Evolutionary conservation across 2,113 vertebrate species (phyloP), one percentile per base, ranked within the genome.

Genomic region (Suncus etruscus): DNA sequence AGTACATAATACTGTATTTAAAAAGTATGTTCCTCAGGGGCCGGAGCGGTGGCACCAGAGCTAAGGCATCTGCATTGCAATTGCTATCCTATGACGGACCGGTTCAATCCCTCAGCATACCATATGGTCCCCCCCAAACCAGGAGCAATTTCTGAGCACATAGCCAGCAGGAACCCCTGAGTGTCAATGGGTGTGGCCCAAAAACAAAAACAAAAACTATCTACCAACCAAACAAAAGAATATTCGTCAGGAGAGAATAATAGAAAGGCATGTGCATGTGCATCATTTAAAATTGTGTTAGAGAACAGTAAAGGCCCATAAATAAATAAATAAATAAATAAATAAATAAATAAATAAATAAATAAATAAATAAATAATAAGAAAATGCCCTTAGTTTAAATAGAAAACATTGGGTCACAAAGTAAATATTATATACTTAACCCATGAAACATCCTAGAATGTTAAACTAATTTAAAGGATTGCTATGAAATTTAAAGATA

Each of bases 221-320:
- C 39, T 3, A 39, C 39, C 39, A 39, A 39, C 39, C 39, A 39
- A 39, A 39, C 39, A 39, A 39, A 39, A 77, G 32, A 47, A 8
- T 29, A 73, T 14, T 73, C 76, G 47, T 82, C 20, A 63, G 79
- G 68, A 31, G 70, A 87, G 1, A 63, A 45, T 63, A 51, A 3
- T 29, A 3, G 16, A 32, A 69, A 11, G 29, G 6, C 8, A 76
- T 69, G 29, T 70, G 39, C 74, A n/a, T 32, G 14, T 58, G 14
- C 31, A n/a, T 24, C 29, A 74, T 3, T 68, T 83, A 65, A 90
- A 92, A 51, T 54, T 69, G 51, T 88, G 48, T 69, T 78, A 39
- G 12, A 47, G 25, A 74, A 2, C 2, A 83, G 10, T 10, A 90
- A 31, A 83, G 54, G 32, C 51, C 22, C 7, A 16, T 90, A 75